Conservation (phyloP, 2,113 vertebrate genomes). For the Prunella himalayana region DNA sequence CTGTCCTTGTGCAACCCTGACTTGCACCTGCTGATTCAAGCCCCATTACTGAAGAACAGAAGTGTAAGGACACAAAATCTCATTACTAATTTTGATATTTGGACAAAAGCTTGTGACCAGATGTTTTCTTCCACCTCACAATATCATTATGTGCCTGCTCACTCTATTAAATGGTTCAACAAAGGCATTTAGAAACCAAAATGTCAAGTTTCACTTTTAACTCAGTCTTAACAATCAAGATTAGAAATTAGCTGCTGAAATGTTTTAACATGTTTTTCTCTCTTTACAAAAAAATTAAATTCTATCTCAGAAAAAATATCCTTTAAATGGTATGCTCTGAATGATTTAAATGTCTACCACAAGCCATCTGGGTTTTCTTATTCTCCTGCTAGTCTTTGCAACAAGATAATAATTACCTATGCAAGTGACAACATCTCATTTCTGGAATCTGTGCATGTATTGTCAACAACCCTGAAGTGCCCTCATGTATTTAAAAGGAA, state of each 20-base stretch:
- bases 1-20: neutral
- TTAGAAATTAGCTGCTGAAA: neutral
- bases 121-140: neutral
- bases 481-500: neutral
- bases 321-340: neutral
- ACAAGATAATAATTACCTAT: neutral
- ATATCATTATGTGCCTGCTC: neutral
- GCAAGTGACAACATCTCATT: neutral
- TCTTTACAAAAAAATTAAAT: neutral
- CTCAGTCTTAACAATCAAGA: neutral
- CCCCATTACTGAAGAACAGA: neutral
- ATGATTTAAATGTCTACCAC: neutral
- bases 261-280: neutral
- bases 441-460: neutral
- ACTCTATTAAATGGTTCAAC: neutral
- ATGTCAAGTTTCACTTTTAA: neutral
- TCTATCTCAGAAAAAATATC: neutral
- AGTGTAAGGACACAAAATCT: neutral
- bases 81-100: neutral
- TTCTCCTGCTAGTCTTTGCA: neutral
- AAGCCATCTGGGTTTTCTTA: neutral
- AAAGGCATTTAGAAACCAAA: neutral
- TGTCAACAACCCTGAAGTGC: neutral
- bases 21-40: neutral
- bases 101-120: neutral